Evolutionary conservation across 2,113 vertebrate species (phyloP).

Genomic region (Platysteira castanea): DNA sequence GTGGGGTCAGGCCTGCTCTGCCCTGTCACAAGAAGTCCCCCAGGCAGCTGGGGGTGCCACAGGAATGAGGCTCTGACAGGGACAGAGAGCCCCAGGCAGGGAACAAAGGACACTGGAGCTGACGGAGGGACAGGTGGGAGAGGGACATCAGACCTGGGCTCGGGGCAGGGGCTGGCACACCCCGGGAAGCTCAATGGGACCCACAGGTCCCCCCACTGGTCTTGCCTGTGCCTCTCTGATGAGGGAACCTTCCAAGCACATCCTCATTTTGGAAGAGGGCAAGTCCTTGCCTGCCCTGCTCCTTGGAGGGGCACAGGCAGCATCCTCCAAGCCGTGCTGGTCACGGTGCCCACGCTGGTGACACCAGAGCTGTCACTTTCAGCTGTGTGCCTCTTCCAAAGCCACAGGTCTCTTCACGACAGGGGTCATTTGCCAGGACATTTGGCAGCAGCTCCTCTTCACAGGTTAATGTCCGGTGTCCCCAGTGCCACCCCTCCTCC

Average conservation of each 20-base stretch:
- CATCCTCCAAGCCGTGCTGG: background rate
- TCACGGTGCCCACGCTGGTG: background rate
- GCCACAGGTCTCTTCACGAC: background rate
- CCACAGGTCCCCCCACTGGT: background rate
- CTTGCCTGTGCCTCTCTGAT: background rate
- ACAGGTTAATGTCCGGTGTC: fast-evolving
- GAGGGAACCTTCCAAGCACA: background rate
- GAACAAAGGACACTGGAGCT: fast-evolving
- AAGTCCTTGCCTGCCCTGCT: background rate
- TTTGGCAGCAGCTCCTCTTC: background rate
- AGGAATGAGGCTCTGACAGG: background rate
- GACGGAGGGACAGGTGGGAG: background rate
- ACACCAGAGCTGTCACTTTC: background rate
- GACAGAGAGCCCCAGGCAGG: background rate
- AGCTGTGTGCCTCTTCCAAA: background rate
- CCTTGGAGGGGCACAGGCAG: background rate
- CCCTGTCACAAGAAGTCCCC: background rate
- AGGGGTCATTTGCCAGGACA: background rate
- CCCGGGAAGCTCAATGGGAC: fast-evolving
- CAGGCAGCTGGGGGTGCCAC: fast-evolving
- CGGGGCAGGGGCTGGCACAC: background rate
- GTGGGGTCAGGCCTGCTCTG: background rate
- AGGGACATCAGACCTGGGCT: background rate
- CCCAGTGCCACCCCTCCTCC: background rate
- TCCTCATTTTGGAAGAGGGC: background rate